Percentiles rank a stretch among this genome's conserved stretches.
These are phyloP conservation scores for Sclerurus mexicanus DNA, from an alignment of 2,113 vertebrate species.

Conservation along the genomic window DNA sequence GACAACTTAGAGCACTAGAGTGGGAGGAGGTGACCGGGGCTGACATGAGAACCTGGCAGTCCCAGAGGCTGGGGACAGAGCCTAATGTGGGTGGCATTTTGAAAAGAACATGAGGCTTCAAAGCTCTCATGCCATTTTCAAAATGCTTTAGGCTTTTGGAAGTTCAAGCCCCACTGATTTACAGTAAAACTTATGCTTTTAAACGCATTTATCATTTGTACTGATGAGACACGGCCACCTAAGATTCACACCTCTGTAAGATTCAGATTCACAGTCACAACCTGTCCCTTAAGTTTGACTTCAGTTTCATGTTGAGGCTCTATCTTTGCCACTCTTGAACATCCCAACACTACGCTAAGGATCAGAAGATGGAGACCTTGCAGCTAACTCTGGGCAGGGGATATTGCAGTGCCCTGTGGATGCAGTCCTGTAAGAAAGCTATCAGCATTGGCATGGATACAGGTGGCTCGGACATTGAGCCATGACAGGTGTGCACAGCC, in stretches of 20 bases:
- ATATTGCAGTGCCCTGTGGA: too few species aligned
- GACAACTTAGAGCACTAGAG: background rate
- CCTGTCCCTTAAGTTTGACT: background rate
- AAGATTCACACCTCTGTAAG: background rate
- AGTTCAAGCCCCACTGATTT: background rate
- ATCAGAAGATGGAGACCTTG: background rate
- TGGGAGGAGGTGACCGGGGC: background rate
- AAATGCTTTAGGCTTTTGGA: background rate
- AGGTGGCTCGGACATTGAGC: background rate
- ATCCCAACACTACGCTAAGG: background rate
- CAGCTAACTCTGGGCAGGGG: background rate
- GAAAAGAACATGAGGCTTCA: background rate
- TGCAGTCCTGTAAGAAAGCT: background rate
- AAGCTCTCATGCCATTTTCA: background rate
- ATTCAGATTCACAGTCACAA: background rate
- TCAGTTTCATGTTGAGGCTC: background rate
- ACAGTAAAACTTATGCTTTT: background rate
- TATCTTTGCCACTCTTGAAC: background rate
- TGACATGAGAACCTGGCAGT: background rate
- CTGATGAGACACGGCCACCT: fast-evolving
- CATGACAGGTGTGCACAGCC: background rate
- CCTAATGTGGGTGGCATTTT: background rate
- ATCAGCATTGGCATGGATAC: background rate
- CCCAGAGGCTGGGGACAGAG: background rate
- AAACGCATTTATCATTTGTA: background rate